Conservation (phyloP, 2,888 invertebrate genomes). For the Drosophila limbata region DNA sequence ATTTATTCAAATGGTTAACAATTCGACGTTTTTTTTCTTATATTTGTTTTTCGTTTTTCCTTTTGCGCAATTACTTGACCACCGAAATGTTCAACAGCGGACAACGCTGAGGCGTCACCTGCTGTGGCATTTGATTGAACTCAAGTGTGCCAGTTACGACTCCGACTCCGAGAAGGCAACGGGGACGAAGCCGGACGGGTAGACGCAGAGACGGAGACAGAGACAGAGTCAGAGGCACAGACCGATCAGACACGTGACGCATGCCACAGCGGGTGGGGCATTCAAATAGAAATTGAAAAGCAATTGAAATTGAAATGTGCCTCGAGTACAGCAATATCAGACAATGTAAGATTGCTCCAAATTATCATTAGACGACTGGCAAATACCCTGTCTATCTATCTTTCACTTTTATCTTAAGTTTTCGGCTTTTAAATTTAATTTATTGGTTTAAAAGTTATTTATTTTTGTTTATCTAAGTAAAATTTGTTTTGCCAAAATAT, state of each 20-base stretch:
- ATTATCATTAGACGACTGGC: background rate
- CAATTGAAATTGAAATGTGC: slow-evolving; percentile 64
- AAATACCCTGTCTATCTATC: slow-evolving; percentile 1
- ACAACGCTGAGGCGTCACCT: slow-evolving; percentile 59
- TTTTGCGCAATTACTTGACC: slow-evolving; percentile 69
- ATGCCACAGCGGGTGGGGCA: slow-evolving; percentile 45
- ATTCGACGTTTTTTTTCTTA: slow-evolving; percentile 32
- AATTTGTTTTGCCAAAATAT: too few relatives aligned
- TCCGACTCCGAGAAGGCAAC: slow-evolving; percentile 25
- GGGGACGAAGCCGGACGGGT: slow-evolving; percentile 2
- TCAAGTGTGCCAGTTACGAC: slow-evolving; percentile 76
- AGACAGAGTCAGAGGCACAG: background rate
- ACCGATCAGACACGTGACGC: slow-evolving; percentile 60
- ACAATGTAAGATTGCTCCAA: slow-evolving; percentile 11
- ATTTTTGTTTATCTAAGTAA: background rate
- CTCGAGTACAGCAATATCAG: slow-evolving; percentile 20
- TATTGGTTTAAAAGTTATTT: background rate
- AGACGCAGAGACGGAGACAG: background rate
- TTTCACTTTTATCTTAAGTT: background rate
- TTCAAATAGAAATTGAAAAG: slow-evolving; percentile 66
- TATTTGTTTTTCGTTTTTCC: slow-evolving; percentile 4
- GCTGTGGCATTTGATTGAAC: slow-evolving; percentile 77
- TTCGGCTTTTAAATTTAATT: background rate
- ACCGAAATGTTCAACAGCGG: slow-evolving; percentile 30
- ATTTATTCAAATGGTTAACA: slow-evolving; percentile 73